Percentiles rank a stretch among this genome's conserved stretches.
phyloP scores from a whole-genome alignment of 2,888 invertebrate species.

The Drosophila colorata region DNA sequence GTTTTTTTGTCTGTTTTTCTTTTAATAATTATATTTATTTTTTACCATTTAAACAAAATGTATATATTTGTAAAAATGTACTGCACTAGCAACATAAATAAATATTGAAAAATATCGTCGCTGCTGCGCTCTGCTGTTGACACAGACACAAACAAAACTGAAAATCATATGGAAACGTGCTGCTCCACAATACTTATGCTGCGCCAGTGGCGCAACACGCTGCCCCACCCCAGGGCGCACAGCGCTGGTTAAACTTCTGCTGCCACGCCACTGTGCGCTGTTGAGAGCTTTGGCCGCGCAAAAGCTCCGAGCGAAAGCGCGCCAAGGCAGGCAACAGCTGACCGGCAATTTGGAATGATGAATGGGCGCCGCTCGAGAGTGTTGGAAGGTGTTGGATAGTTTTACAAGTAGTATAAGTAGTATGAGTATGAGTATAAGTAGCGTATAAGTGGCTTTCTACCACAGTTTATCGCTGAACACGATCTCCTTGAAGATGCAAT shows the following conservation, averaged over 20 bases:
- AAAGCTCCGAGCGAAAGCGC: constrained; percentile 68
- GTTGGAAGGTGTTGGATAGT: not conserved
- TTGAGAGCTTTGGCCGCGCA: constrained; percentile 47
- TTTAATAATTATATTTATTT: no score
- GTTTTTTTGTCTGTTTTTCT: not conserved
- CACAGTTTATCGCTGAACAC: constrained; percentile 87
- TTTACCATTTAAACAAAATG: no score
- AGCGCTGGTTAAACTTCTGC: not conserved
- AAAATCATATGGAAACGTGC: constrained; percentile 77
- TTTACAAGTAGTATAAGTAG: not conserved
- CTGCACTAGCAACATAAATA: constrained; percentile 34
- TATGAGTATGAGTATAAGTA: not conserved
- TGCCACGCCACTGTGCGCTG: constrained; percentile 44
- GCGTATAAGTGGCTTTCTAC: constrained; percentile 60
- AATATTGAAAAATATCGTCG: constrained; percentile 17
- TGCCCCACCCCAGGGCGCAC: not conserved
- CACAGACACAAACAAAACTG: constrained; percentile 71
- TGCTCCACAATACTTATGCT: constrained; percentile 55
- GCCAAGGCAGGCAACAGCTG: constrained; percentile 42
- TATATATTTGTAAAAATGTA: not conserved
- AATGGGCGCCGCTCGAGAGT: not conserved
- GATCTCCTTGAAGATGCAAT: constrained; percentile 88
- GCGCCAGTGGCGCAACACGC: constrained; percentile 22
- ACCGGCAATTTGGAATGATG: constrained; percentile 14
- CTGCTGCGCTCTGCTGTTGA: constrained; percentile 18